A percentile compares a stretch with the other conserved stretches of the same genome.
phyloP scores from a whole-genome alignment of 2,888 invertebrate species.

The Eristalis arbustorum region DNA sequence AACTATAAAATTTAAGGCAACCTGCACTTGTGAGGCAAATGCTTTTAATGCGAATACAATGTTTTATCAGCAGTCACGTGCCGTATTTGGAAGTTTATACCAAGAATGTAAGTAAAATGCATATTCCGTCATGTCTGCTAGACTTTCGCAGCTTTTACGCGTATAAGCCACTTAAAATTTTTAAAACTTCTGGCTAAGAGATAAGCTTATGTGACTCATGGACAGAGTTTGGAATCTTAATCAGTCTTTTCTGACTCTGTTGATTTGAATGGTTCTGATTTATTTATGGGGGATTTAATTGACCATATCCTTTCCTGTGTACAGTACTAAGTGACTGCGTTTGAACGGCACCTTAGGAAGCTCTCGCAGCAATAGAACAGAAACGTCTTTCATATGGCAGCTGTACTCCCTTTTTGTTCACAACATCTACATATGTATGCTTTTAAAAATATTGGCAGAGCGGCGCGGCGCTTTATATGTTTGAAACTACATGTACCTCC shows the following conservation, averaged over 20 bases:
- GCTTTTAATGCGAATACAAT: too few relatives aligned
- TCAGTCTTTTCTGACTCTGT: too few relatives aligned
- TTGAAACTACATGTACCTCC: neutral
- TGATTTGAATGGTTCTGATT: too few relatives aligned
- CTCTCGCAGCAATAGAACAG: neutral
- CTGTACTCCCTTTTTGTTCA: neutral
- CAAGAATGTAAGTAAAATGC: too few relatives aligned
- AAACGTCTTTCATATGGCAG: neutral
- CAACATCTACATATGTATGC: neutral
- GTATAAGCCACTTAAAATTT: too few relatives aligned
- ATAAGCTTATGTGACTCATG: too few relatives aligned
- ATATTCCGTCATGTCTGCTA: too few relatives aligned
- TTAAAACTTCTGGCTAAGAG: too few relatives aligned
- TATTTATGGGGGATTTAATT: neutral
- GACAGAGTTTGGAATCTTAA: too few relatives aligned
- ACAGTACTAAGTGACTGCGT: neutral
- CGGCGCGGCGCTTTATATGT: neutral
- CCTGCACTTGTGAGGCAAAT: neutral
- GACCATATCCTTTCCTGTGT: neutral
- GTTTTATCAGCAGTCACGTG: too few relatives aligned
- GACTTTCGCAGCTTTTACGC: too few relatives aligned
- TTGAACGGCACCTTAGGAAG: neutral
- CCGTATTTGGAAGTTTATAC: too few relatives aligned
- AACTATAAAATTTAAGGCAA: neutral
- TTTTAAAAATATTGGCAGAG: neutral